Conservation (phyloP, 2,113 vertebrate species). For the Notarius lentiginosus region DNA sequence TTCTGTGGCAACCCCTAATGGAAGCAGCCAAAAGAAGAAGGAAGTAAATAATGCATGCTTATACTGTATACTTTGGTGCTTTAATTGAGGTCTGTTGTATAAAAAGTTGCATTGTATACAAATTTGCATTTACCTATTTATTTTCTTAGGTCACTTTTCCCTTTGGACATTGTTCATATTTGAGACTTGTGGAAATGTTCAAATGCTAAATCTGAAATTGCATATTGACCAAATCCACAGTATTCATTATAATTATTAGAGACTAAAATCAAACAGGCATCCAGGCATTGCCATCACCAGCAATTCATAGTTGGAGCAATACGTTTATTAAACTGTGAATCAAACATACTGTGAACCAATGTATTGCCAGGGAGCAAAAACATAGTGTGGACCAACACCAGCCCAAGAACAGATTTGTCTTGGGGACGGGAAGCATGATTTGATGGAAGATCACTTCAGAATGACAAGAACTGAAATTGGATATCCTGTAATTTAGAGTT, state of each 20-base stretch:
- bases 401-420: background rate
- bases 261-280: background rate
- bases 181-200: background rate
- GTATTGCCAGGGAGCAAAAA: background rate
- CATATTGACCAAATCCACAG: background rate
- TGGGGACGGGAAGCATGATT: background rate
- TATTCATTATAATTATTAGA: background rate
- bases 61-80: background rate
- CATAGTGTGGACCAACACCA: background rate
- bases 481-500: background rate
- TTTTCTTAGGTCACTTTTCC: too few species aligned
- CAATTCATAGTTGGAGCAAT: background rate
- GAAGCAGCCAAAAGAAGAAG: too few species aligned
- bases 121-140: background rate
- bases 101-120: background rate
- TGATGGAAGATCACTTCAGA: background rate
- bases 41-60: background rate
- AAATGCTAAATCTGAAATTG: background rate
- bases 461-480: slow-evolving; percentile 5
- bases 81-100: background rate
- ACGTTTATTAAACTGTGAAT: background rate
- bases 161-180: background rate
- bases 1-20: too few species aligned
- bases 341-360: background rate
- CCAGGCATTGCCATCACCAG: background rate